Percentiles rank a stretch among this genome's conserved stretches.
Evolutionary conservation across 2,113 vertebrate species (phyloP).

Genomic region (Apaloderma vittatum): DNA sequence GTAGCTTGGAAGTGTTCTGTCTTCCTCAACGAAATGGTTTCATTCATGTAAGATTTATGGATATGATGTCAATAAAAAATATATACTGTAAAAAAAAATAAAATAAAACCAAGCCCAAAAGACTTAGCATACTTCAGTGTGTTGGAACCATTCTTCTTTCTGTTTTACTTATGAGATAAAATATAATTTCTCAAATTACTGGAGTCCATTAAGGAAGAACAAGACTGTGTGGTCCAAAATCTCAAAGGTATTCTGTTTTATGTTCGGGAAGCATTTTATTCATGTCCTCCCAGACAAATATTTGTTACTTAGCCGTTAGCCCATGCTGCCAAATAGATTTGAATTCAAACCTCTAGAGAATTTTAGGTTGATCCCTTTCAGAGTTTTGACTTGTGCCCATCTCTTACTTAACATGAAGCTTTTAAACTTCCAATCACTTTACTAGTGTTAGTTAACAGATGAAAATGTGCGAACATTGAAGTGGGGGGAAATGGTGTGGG

Average conservation of each 20-base stretch:
- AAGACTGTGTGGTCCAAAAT: constrained; percentile 57
- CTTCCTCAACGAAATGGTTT: background rate
- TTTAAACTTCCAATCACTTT: background rate
- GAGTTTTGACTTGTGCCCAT: constrained; percentile 28
- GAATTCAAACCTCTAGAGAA: constrained; percentile 20
- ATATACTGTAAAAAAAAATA: background rate
- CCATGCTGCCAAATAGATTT: constrained; percentile 32
- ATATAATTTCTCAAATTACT: constrained; percentile 52
- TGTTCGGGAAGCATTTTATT: constrained; percentile 52
- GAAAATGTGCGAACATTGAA: background rate
- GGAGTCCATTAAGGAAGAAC: constrained; percentile 25
- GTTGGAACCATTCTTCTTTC: background rate
- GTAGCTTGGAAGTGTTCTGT: background rate
- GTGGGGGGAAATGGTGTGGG: background rate
- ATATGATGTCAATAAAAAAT: constrained; percentile 6
- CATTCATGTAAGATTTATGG: background rate
- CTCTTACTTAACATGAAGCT: background rate
- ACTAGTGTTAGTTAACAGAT: background rate
- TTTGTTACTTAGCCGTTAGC: constrained; percentile 37
- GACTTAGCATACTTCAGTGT: background rate
- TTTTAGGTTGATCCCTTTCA: constrained; percentile 14
- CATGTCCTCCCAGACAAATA: constrained; percentile 54
- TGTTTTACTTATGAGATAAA: constrained; percentile 43
- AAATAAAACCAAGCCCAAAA: background rate
- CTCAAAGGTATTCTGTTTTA: constrained; percentile 59